Percentiles rank a stretch among this genome's conserved stretches.
Conservation (phyloP, 2,888 invertebrate species). For the Enchytraeus crypticus region DNA sequence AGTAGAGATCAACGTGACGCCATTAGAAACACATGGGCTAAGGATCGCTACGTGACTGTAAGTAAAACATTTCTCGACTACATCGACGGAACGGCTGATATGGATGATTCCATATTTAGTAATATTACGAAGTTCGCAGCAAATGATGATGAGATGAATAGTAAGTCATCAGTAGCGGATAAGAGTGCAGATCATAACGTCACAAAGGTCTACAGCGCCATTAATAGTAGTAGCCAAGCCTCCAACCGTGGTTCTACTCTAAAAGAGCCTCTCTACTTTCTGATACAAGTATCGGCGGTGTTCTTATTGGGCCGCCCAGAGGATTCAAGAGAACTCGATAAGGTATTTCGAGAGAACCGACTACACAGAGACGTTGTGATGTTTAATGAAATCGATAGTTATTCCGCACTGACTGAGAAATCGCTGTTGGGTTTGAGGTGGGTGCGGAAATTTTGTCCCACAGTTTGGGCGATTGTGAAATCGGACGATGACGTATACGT, state of each 20-base stretch:
- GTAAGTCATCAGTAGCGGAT: too few relatives aligned
- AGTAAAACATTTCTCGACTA: too few relatives aligned
- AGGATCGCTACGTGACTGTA: neutral
- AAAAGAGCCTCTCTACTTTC: too few relatives aligned
- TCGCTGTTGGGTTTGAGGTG: neutral
- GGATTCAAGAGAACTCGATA: neutral
- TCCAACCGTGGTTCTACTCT: too few relatives aligned
- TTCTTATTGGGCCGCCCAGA: slow-evolving; percentile 1
- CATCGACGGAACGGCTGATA: too few relatives aligned
- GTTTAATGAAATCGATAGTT: neutral
- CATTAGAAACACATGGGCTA: slow-evolving; percentile 12
- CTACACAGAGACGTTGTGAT: slow-evolving; percentile 12
- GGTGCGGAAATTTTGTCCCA: neutral
- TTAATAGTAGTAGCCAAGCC: too few relatives aligned
- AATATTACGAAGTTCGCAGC: too few relatives aligned
- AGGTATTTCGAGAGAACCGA: slow-evolving; percentile 2
- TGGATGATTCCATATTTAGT: too few relatives aligned
- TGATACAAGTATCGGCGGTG: slow-evolving; percentile 2
- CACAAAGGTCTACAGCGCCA: too few relatives aligned
- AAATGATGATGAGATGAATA: neutral
- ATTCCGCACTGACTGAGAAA: slow-evolving; percentile 1
- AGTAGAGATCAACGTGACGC: slow-evolving; percentile 9
- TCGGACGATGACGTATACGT: slow-evolving; percentile 5
- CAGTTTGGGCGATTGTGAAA: neutral
- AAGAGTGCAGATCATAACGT: too few relatives aligned